Evolutionary conservation across 2,888 invertebrate genomes (phyloP), one percentile per base, ranked within the genome.

Genomic region (Argyresthia goedartella): DNA sequence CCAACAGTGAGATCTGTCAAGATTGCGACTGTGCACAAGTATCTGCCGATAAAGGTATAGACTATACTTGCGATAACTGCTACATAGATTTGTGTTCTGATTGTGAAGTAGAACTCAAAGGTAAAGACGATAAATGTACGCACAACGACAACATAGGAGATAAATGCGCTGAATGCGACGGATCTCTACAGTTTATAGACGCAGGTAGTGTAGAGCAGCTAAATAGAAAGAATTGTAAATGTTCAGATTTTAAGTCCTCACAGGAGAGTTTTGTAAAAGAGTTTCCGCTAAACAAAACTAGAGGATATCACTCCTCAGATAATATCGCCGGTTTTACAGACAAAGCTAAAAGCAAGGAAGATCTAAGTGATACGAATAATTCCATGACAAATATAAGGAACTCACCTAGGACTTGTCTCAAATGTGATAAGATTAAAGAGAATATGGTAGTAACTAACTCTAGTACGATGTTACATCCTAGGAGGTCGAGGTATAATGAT

Each of bases 371-470:
- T 34, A 68, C 73, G 1, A 81, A 77, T 51, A 77, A 69, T 55
- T 77, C 80, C 11, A 57, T 78, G 49, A 64, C 62, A 0, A 81
- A 69, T 51, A 71, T 81, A 0, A 73, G 77, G 60, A 72, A 66
- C 65, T 74, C 84, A 10, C 74, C 70, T 4, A 87, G 80, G 64
- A 84, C 86, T 7, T 87, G 87, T 63, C 64, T 87, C 0, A 88
- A 86, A 69, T 88, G 86, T 59, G 74, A 74, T 1, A 84, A 87
- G 65, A 87, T 88, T 1, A 86, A 85, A 69, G 87, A 88, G 65
- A 87, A 88, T 58, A 87, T 88, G 11, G 76, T 68, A 14, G 77
- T 81, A 0, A 78, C 75, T 2, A 76, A 81, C 55, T 69, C 76
- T 9, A 56, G 63, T 10, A 67, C 60, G 51, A 73, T 73, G 1